Percentiles rank a stretch among this genome's conserved stretches.
phyloP scores from a whole-genome alignment of 1,140 invertebrate species.

The Scaptomyza montana region DNA sequence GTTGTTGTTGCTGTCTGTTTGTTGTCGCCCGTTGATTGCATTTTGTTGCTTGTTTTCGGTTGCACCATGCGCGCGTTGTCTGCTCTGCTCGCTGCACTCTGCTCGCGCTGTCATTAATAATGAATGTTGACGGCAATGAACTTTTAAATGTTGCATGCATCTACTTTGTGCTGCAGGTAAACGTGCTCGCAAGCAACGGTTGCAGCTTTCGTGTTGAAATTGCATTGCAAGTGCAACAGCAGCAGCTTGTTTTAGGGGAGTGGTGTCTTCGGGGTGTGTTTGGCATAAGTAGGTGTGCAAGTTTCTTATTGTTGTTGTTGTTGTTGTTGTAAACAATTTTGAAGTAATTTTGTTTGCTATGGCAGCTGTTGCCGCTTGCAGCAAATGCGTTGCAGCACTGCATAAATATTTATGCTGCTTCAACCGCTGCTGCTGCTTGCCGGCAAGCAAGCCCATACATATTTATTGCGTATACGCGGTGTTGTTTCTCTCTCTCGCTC shows the following conservation, averaged over 20 bases:
- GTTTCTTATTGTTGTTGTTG: slow-evolving; percentile 51
- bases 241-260: slow-evolving; percentile 1
- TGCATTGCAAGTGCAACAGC: slow-evolving; percentile 73
- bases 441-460: slow-evolving; percentile 17
- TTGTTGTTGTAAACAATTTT: slow-evolving; percentile 51
- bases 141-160: slow-evolving; percentile 83
- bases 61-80: slow-evolving; percentile 35
- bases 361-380: slow-evolving; percentile 61
- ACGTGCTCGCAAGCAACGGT: slow-evolving; percentile 75
- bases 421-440: neutral
- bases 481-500: neutral
- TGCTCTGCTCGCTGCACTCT: slow-evolving; percentile 30
- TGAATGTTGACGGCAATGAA: slow-evolving; percentile 84
- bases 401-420: slow-evolving; percentile 72
- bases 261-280: neutral
- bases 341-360: slow-evolving; percentile 63
- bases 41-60: slow-evolving; percentile 80
- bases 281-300: slow-evolving; percentile 49
- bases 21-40: slow-evolving; percentile 75
- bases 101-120: slow-evolving; percentile 83
- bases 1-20: slow-evolving; percentile 55
- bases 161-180: slow-evolving; percentile 73
- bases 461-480: slow-evolving; percentile 52
- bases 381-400: slow-evolving; percentile 49
- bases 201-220: slow-evolving; percentile 79